phyloP scores from a whole-genome alignment of 2,797 vertebrate species.

The Chelmon rostratus region DNA sequence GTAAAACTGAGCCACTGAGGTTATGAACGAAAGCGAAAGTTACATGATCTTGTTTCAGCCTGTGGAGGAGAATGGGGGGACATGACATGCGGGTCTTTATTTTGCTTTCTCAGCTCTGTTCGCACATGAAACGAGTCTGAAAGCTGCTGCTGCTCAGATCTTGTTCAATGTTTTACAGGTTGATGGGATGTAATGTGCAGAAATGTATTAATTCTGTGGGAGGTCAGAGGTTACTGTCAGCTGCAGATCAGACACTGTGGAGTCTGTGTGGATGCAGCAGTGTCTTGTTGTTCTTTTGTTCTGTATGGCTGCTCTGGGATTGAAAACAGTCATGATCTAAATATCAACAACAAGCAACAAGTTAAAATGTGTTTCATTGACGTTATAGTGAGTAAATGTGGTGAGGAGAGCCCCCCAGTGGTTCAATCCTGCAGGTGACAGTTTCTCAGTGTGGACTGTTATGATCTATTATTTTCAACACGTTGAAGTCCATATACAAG shows the following conservation, averaged over 20 bases:
- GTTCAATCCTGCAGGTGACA: not conserved
- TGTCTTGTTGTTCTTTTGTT: not conserved
- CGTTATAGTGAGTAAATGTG: not conserved
- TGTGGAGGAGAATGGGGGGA: not conserved
- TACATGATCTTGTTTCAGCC: not conserved
- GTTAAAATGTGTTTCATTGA: not conserved
- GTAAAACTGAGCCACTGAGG: not conserved
- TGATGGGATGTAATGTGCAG: not conserved
- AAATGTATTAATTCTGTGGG: not conserved
- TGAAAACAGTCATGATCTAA: not conserved
- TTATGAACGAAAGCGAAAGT: not conserved
- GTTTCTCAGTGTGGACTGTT: not conserved
- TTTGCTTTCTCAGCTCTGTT: not conserved
- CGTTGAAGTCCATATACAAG: not conserved
- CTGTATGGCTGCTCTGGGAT: not conserved
- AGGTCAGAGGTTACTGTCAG: slow-evolving; percentile 1
- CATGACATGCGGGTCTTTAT: not conserved
- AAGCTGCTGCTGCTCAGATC: no score
- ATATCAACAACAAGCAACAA: not conserved
- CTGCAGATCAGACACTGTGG: not conserved
- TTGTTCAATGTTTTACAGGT: no score
- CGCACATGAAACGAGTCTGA: not conserved
- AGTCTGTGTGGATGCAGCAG: not conserved
- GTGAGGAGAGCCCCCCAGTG: not conserved
- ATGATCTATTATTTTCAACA: not conserved